Conservation (phyloP, 1,140 invertebrate genomes). For the Bombyx mori region DNA sequence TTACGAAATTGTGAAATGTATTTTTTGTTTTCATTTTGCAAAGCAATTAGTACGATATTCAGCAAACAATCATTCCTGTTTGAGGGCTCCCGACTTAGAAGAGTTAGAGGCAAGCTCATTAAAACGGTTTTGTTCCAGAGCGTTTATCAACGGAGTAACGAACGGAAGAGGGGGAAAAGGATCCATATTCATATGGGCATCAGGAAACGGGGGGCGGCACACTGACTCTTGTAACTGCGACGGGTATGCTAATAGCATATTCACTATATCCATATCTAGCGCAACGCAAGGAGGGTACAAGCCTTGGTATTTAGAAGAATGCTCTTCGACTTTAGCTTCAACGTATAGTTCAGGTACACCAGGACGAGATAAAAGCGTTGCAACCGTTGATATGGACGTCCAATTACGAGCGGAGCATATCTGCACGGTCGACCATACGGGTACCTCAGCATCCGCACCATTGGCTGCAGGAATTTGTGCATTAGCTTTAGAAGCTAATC, state of each 20-base stretch:
- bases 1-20: too few relatives aligned
- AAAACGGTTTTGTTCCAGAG: slow-evolving; percentile 69
- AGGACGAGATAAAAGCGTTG: slow-evolving; percentile 92
- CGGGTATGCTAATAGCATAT: slow-evolving; percentile 98
- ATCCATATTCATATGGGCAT: slow-evolving; percentile 99
- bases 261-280: slow-evolving; percentile 96
- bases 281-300: slow-evolving; percentile 95
- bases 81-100: slow-evolving; percentile 9
- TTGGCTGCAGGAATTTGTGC: slow-evolving; percentile 95
- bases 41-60: too few relatives aligned
- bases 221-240: slow-evolving; percentile 99
- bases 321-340: slow-evolving; percentile 94
- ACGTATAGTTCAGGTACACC: slow-evolving; percentile 96
- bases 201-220: slow-evolving; percentile 95
- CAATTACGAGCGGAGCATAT: slow-evolving; percentile 85
- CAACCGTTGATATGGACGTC: slow-evolving; percentile 94
- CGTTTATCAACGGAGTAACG: slow-evolving; percentile 96
- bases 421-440: slow-evolving; percentile 89
- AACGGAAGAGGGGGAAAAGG: slow-evolving; percentile 94
- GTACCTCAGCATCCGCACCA: slow-evolving; percentile 95
- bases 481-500: slow-evolving; percentile 93
- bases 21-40: too few relatives aligned
- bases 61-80: neutral
- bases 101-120: slow-evolving; percentile 46
- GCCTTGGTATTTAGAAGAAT: slow-evolving; percentile 98